Evolutionary conservation across 2,113 vertebrate species (phyloP), one percentile per base, ranked within the genome.

Genomic region (Grantiella picta): DNA sequence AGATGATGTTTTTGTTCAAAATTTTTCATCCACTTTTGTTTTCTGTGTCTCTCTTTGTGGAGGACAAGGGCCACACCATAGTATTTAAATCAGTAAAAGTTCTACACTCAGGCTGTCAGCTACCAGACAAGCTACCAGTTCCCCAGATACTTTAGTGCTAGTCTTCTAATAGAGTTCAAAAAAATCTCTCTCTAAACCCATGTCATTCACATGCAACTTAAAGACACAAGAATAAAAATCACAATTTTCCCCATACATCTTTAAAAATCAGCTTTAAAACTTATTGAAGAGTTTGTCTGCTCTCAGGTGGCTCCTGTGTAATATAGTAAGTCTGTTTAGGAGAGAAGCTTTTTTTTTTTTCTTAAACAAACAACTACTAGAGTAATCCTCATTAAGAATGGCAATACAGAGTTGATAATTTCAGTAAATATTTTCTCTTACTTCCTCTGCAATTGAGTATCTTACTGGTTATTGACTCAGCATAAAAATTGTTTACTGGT

Each of bases 401-500:
- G 8, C 36, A 86, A 72, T 33, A 79, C 19, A 77, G 23, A 77
- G 11, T 33, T 27, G 15, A 61, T 89, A 49, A 80, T 83, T 65
- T 73, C 54, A 92, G 54, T 53, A 93, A 85, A 90, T 69, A 86
- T 86, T 90, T 85, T 45, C 68, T 82, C 36, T 64, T 61, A 53
- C 36, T 61, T 83, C 80, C 59, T 89, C 59, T 73, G 24, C 29
- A 90, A 56, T 56, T 71, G 49, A 88, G 35, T 45, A 77, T 50
- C 36, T 77, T 70, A 90, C 57, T 42, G 19, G 21, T 65, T 69
- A 77, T 14, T 82, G 45, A 88, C n/a, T 80, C n/a, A 28, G 28
- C 29, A 92, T 44, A 86, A 77, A 63, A 93, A 95, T 24, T 89
- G 66, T 71, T 94, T 38, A 86, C 38, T 29, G 38, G 82, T 86